phyloP scores from a whole-genome alignment of 2,113 vertebrate genomes.

The Tachycineta bicolor region DNA sequence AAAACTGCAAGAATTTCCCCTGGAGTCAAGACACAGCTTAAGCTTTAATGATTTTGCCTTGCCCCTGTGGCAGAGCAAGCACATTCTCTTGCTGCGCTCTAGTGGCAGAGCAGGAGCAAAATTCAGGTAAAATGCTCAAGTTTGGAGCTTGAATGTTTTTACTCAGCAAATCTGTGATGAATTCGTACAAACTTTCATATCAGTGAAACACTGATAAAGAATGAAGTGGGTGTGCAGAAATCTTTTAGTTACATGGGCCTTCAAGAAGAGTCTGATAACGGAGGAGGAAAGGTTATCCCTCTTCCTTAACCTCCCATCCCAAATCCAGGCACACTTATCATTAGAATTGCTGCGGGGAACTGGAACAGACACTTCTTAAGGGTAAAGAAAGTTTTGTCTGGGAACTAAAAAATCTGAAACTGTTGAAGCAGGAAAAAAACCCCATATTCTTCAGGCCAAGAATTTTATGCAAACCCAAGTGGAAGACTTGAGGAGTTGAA shows the following conservation, averaged over 20 bases:
- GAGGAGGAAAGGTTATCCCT: neutral
- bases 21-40: neutral
- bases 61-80: neutral
- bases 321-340: neutral
- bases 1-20: neutral
- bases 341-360: neutral
- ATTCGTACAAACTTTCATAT: neutral
- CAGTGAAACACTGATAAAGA: neutral
- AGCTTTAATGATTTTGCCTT: neutral
- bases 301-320: neutral
- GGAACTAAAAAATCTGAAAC: neutral
- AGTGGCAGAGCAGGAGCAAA: neutral
- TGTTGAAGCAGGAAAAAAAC: neutral
- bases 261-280: neutral
- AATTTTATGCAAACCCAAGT: neutral
- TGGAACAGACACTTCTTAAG: neutral
- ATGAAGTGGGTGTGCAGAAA: neutral
- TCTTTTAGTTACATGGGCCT: fast-evolving
- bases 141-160: neutral
- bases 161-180: neutral
- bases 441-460: neutral
- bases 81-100: slow-evolving; percentile 46
- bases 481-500: neutral
- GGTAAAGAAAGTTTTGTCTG: neutral
- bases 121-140: neutral